Percentiles rank a stretch among this genome's conserved stretches.
phyloP scores from a whole-genome alignment of 23 tunicate genomes.

The Halocynthia roretzi region DNA sequence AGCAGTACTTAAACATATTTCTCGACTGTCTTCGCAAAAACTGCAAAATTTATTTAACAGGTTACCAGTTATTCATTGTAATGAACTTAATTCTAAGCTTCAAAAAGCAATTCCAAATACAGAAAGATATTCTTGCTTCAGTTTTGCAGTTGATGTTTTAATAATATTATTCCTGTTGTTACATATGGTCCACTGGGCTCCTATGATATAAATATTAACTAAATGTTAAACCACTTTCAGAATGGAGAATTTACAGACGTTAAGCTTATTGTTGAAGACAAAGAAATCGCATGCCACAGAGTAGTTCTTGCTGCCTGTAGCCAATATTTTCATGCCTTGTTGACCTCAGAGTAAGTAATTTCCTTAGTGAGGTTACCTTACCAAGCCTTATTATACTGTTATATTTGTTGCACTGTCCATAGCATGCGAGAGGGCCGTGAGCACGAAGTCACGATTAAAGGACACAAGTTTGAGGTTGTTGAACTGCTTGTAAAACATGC shows the following conservation, averaged over 20 bases:
- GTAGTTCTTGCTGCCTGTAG: slow-evolving; percentile 86
- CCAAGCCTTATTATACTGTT: not conserved
- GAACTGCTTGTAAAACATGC: slow-evolving; percentile 73
- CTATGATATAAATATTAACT: too few species aligned
- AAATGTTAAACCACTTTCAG: not conserved
- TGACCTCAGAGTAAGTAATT: slow-evolving; percentile 40
- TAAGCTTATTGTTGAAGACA: slow-evolving; percentile 49
- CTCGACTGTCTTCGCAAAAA: too few species aligned
- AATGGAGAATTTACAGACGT: slow-evolving; percentile 74
- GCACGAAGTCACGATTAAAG: slow-evolving; percentile 63
- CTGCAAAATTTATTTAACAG: too few species aligned
- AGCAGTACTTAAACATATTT: too few species aligned
- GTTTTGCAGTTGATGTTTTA: too few species aligned
- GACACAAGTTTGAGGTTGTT: slow-evolving; percentile 54
- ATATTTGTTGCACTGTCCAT: not conserved
- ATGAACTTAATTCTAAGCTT: too few species aligned
- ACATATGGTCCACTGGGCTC: too few species aligned
- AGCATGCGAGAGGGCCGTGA: slow-evolving; percentile 67
- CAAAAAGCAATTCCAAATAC: too few species aligned
- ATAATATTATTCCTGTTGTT: too few species aligned
- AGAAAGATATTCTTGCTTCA: too few species aligned
- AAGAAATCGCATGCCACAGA: slow-evolving; percentile 71
- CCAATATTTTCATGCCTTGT: slow-evolving; percentile 69
- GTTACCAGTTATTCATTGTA: too few species aligned
- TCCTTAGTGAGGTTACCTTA: not conserved